These are phyloP conservation scores for Cacatua alba DNA, from an alignment of 2,113 vertebrate genomes.

Conservation along the genomic window DNA sequence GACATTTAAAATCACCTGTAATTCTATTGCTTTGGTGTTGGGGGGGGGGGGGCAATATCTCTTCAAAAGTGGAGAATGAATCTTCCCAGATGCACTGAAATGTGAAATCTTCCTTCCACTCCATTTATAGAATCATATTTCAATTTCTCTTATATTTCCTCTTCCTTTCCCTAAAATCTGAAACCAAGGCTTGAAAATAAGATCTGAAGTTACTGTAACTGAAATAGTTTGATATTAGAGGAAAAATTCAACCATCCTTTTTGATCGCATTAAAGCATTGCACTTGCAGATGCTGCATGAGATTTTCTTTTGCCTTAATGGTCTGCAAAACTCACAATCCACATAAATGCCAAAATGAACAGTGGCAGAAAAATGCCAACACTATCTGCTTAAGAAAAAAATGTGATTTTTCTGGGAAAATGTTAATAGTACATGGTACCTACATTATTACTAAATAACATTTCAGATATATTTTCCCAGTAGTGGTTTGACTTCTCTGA, in stretches of 20 bases:
- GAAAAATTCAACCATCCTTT: neutral
- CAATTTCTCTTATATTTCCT: neutral
- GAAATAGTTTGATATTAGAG: neutral
- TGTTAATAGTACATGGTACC: too few relatives aligned
- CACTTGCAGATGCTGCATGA: neutral
- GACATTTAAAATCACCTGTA: neutral
- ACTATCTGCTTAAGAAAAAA: neutral
- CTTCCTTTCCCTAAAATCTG: neutral
- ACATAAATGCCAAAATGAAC: neutral
- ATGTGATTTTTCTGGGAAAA: too few relatives aligned
- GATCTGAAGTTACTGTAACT: neutral
- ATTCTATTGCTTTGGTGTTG: neutral
- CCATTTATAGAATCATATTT: neutral
- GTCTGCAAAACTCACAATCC: neutral
- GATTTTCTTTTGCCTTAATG: neutral
- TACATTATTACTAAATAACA: too few relatives aligned
- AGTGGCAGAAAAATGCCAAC: neutral
- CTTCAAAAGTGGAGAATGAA: neutral
- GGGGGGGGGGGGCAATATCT: accelerated
- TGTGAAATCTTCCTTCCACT: neutral
- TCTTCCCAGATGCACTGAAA: neutral
- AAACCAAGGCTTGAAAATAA: neutral
- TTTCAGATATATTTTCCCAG: too few relatives aligned
- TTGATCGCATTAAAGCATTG: neutral
- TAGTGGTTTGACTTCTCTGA: too few relatives aligned